phyloP scores from a whole-genome alignment of 2,113 vertebrate species.

The Syrmaticus mikado region DNA sequence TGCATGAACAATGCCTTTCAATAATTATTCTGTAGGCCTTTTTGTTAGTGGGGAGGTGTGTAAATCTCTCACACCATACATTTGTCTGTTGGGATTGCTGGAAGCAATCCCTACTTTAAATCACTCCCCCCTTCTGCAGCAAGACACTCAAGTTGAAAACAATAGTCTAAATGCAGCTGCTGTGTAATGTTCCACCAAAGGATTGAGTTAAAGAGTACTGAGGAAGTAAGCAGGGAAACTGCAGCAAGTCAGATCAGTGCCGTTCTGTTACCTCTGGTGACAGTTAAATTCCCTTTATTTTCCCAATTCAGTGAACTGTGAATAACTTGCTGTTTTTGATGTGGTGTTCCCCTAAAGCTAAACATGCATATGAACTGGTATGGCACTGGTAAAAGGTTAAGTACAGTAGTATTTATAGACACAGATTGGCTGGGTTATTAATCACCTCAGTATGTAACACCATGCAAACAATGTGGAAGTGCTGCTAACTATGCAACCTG shows the following conservation, averaged over 20 bases:
- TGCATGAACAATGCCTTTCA: constrained; percentile 57
- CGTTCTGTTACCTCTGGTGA: constrained; percentile 25
- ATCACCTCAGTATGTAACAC: not conserved
- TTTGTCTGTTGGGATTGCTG: constrained; percentile 11
- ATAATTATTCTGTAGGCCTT: constrained; percentile 71
- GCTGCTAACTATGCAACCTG: constrained; percentile 72
- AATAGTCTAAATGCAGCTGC: not conserved
- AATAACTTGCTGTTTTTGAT: constrained; percentile 2
- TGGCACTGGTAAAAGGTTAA: constrained; percentile 12
- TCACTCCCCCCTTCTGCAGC: constrained; percentile 13
- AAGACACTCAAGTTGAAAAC: not conserved
- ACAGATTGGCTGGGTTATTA: constrained; percentile 2
- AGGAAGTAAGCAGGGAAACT: not conserved
- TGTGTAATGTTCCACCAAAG: constrained; percentile 33
- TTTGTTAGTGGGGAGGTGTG: constrained; percentile 60
- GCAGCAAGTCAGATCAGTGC: not conserved
- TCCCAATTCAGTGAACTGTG: constrained; percentile 32
- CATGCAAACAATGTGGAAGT: constrained; percentile 7
- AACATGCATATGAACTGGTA: not conserved
- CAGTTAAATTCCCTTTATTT: not conserved
- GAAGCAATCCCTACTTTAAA: not conserved
- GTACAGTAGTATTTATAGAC: constrained; percentile 2
- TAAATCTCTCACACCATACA: not conserved
- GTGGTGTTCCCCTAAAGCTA: constrained; percentile 27
- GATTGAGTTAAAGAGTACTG: not conserved